Evolutionary conservation across 2,888 invertebrate species (phyloP), one percentile per base, ranked within the genome.

Genomic region (Lasioglossum villosulum): DNA sequence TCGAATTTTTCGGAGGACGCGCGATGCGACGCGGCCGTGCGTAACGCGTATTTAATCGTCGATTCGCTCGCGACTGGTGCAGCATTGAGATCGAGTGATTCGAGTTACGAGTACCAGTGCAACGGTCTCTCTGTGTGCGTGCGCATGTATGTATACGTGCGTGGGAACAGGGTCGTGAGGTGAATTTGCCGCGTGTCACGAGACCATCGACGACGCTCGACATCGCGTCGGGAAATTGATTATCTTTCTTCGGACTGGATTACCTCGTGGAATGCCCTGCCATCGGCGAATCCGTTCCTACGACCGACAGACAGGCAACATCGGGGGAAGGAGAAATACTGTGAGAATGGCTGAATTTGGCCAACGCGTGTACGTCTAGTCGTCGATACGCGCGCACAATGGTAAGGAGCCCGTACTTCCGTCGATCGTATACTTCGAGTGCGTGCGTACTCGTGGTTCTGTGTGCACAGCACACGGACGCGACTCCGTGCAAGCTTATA

Each of bases 81-180:
- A 45, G 56, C 77, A 79, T 66, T 75, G 75, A 59, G 37, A 37
- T 75, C 71, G 86, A 86, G 66, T 68, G 84, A 75, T 84, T 66
- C 71, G 76, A 48, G 45, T 78, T 72, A 74, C 52, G 66, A 45
- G 75, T 63, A 63, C 37, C 34, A 37, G 63, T 63, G 16, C 68
- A 34, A 66, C 76, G 86, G 42, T 23, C 68, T 27, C 1, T 45
- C 16, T n/a, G 86, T 83, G 73, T 77, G 75, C 80, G 75, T 37
- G 68, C 34, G 63, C 63, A 63, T 63, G 63, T 63, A 30, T 80
- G 78, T 86, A 77, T 89, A 80, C 71, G 85, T 84, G 88, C 87
- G 88, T 89, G 88, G 87, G 92, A 88, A 91, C 92, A 88, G 90
- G 89, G 90, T 89, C 86, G 91, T 80, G 86, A 91, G 84, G 90